Evolutionary conservation across 2,113 vertebrate genomes (phyloP).

Genomic region (Excalfactoria chinensis): DNA sequence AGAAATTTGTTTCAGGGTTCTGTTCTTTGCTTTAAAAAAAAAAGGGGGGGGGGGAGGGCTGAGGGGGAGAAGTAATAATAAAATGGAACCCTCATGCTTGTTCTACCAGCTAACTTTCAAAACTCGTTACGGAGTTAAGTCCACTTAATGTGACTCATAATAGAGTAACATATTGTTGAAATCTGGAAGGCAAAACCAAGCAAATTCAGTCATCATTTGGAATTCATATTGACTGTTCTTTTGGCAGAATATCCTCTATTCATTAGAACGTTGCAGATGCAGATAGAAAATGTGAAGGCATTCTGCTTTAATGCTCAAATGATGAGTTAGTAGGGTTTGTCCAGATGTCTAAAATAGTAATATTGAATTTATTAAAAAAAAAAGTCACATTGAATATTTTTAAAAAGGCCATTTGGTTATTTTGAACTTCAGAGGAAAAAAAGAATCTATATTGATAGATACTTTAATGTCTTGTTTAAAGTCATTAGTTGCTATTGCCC

Average conservation of each 20-base stretch:
- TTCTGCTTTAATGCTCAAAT: background rate
- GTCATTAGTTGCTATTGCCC: conserved; percentile 20
- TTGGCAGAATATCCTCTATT: background rate
- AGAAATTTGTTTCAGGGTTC: background rate
- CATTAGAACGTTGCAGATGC: background rate
- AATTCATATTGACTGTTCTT: background rate
- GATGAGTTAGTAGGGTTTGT: background rate
- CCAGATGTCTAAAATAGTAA: background rate
- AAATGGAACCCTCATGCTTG: background rate
- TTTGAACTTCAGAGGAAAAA: background rate
- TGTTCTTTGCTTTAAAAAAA: background rate
- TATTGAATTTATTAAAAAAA: background rate
- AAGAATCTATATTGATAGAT: background rate
- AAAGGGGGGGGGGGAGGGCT: background rate
- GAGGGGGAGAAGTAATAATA: background rate
- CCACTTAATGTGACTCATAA: background rate
- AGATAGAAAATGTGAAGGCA: background rate
- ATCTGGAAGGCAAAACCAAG: background rate
- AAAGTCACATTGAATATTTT: background rate
- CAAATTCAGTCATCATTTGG: background rate
- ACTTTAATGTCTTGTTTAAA: background rate
- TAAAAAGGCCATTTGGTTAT: background rate
- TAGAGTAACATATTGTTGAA: background rate
- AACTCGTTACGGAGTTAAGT: background rate
- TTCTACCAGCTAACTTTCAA: background rate